These are phyloP conservation scores for Xenops minutus DNA, from an alignment of 2,797 vertebrate species.

Conservation along the genomic window DNA sequence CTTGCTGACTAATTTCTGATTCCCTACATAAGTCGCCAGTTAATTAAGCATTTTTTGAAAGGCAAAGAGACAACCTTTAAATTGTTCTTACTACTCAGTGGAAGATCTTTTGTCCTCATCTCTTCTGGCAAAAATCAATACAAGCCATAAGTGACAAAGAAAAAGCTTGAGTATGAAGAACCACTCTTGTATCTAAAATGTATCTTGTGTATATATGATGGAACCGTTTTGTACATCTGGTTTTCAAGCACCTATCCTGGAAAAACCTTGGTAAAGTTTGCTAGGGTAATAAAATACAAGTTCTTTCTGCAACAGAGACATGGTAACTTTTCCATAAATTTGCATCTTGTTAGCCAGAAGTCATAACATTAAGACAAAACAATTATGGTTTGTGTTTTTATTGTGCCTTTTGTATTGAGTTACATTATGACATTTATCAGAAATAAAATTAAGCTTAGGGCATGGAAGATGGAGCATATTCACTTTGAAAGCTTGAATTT, in stretches of 20 bases:
- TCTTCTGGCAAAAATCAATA: not conserved
- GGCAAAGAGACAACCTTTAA: not conserved
- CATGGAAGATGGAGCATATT: not conserved
- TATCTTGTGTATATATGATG: not conserved
- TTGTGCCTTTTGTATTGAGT: not conserved
- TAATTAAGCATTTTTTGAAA: not conserved
- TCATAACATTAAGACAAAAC: not conserved
- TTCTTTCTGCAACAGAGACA: not conserved
- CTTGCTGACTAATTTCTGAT: not conserved
- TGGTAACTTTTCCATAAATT: not conserved
- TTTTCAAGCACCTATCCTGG: not conserved
- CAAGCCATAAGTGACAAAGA: not conserved
- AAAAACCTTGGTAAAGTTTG: not conserved
- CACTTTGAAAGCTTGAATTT: not conserved
- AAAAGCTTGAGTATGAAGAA: not conserved
- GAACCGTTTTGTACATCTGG: not conserved
- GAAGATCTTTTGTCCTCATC: not conserved
- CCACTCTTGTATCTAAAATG: not conserved
- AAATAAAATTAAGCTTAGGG: not conserved
- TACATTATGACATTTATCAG: not conserved
- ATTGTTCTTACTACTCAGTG: not conserved
- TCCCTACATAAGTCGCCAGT: not conserved
- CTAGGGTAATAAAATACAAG: not conserved
- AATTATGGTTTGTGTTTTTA: not conserved
- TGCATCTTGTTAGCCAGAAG: not conserved